Evolutionary conservation across 2,113 vertebrate genomes (phyloP), one percentile per base, ranked within the genome.

Genomic region (Microtus richardsoni): DNA sequence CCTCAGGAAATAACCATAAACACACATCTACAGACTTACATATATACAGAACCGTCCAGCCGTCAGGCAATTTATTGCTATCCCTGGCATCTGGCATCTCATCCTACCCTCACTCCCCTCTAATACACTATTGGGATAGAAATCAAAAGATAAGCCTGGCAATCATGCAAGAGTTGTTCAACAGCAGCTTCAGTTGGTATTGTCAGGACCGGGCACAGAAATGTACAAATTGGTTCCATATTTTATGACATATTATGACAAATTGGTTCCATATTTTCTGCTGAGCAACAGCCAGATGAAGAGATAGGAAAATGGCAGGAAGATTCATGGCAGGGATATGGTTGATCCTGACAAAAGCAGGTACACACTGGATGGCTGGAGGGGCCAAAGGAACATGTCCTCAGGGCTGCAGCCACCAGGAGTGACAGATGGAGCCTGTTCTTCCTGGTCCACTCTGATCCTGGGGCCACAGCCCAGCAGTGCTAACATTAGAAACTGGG

Each of bases 231-330:
- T 71, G 41, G 89, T 75, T 66, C 54, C 52, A 28, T 36, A 80
- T 84, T 89, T 85, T 62, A 60, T 49, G 58, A 91, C 28, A 92
- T 71, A n/a, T n/a, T n/a, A n/a, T n/a, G n/a, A 74, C 66, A 89
- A 58, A 74, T 85, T 71, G 41, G 89, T 75, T 66, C 54, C 52
- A 28, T 36, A 60, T 47, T 17, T 70, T 73, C 39, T 64, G 52
- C 39, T 88, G 70, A 96, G 49, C n/a, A 80, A 58, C 41, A 74
- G 79, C 62, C 39, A 86, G 58, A 89, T 64, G 78, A 68, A 33
- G 22, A 28, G 49, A 68, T 85, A 84, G 52, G 39, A 74, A 54
- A 66, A 49, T 41, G 33, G 30, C 66, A 74, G 30, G 77, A 16
- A 14, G 21, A 7, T 9, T n/a, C 12, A 22, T 14, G 30, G 4